phyloP scores from a whole-genome alignment of 2,797 vertebrate genomes.

The Eulemur coronatus region DNA sequence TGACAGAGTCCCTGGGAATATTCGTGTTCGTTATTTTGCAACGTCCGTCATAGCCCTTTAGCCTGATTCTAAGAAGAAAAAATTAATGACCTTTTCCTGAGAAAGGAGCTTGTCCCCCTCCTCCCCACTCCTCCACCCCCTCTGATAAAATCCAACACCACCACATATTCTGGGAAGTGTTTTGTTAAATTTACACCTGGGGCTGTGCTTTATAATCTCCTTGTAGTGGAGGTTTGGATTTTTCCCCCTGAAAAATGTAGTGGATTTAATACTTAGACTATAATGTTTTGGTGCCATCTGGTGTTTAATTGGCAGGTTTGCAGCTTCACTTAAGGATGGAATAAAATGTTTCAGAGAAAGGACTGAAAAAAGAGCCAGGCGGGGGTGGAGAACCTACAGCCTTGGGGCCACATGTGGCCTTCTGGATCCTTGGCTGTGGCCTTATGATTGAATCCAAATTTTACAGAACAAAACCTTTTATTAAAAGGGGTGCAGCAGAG shows the following conservation, averaged over 20 bases:
- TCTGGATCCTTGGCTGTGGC: too few species aligned
- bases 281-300: conserved; percentile 77
- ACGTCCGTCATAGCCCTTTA: background rate
- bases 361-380: background rate
- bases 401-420: too few species aligned
- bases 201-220: background rate
- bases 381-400: too few species aligned
- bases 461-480: too few species aligned
- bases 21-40: background rate
- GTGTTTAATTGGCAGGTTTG: conserved; percentile 27
- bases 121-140: accelerated
- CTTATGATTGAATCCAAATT: too few species aligned
- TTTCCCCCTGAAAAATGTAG: background rate
- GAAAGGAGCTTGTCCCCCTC: too few species aligned
- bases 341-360: background rate
- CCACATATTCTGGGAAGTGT: background rate
- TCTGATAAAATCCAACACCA: background rate
- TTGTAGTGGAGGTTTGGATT: background rate
- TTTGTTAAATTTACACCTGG: background rate
- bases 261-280: background rate
- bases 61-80: background rate
- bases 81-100: background rate
- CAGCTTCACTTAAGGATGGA: background rate
- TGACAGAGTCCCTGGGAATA: background rate
- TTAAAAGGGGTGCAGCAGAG: too few species aligned